Evolutionary conservation across 2,113 vertebrate genomes (phyloP).

Genomic region (Oxygymnocypris stewartii): DNA sequence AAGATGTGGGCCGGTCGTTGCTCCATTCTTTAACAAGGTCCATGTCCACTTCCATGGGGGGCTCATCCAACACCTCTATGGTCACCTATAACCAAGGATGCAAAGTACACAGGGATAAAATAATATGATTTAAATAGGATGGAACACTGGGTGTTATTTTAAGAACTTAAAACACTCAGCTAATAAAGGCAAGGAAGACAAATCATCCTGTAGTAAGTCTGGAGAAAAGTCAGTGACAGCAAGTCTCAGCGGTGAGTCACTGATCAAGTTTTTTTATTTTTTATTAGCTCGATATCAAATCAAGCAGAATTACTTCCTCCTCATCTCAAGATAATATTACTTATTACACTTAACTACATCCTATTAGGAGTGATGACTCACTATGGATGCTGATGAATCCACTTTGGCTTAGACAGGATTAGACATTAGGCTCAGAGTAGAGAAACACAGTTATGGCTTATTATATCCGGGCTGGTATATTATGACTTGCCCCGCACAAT

Average conservation of each 20-base stretch:
- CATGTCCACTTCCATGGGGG: conserved; percentile 87
- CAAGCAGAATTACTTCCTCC: conserved; percentile 35
- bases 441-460: conserved; percentile 6
- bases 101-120: neutral
- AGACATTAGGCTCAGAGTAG: neutral
- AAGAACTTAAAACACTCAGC: neutral
- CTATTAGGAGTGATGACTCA: conserved; percentile 69
- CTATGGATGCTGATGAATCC: conserved; percentile 51
- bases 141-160: neutral
- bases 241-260: conserved; percentile 10
- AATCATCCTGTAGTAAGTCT: neutral
- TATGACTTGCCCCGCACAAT: neutral
- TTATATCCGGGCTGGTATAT: conserved; percentile 16
- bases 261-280: neutral
- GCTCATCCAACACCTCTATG: conserved; percentile 86
- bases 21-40: conserved; percentile 80
- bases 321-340: conserved; percentile 55
- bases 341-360: conserved; percentile 66
- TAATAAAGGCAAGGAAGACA: conserved; percentile 7
- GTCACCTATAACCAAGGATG: conserved; percentile 77
- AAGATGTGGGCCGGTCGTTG: conserved; percentile 75
- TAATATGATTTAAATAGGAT: neutral
- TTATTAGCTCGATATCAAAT: conserved; percentile 55
- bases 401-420: conserved; percentile 14
- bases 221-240: neutral